Conservation (phyloP, 2,797 vertebrate genomes). For the Dendrocincla tyrannina region DNA sequence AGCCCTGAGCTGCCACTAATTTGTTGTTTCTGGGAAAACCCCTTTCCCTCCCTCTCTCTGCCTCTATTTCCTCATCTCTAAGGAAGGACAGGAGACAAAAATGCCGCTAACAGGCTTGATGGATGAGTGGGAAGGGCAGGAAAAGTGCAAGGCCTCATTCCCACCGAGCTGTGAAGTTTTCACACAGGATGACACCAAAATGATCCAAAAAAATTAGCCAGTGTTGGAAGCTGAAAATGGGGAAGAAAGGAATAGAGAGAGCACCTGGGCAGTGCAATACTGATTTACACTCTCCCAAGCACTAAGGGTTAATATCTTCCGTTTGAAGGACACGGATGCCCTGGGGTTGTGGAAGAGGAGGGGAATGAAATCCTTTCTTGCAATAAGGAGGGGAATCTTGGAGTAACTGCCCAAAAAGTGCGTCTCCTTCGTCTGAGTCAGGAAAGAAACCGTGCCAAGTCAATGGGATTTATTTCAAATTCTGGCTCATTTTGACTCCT, state of each 20-base stretch:
- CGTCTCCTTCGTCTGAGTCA: slow-evolving; percentile 57
- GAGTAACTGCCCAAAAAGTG: slow-evolving; percentile 27
- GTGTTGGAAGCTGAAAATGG: neutral
- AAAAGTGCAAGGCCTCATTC: neutral
- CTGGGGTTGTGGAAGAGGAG: slow-evolving; percentile 53
- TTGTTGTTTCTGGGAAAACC: neutral
- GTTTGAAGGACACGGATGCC: slow-evolving; percentile 47
- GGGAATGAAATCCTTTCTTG: slow-evolving; percentile 32
- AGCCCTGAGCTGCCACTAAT: neutral
- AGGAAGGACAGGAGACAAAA: neutral
- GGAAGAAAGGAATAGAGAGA: neutral
- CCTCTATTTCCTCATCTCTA: neutral
- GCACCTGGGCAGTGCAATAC: neutral
- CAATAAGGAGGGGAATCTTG: slow-evolving; percentile 65
- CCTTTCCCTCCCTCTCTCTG: rapidly evolving
- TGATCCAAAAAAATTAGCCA: neutral
- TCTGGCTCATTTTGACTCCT: slow-evolving; percentile 60
- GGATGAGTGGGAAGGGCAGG: neutral
- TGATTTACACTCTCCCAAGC: neutral
- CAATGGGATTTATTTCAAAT: slow-evolving; percentile 62
- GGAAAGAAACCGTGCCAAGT: slow-evolving; percentile 46
- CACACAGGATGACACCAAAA: neutral
- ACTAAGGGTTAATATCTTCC: slow-evolving; percentile 31
- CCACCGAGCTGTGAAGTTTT: neutral
- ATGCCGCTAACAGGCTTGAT: neutral